Percentiles rank a stretch among this genome's conserved stretches.
Conservation (phyloP, 2,797 vertebrate genomes). For the Cossypha niveicapilla region DNA sequence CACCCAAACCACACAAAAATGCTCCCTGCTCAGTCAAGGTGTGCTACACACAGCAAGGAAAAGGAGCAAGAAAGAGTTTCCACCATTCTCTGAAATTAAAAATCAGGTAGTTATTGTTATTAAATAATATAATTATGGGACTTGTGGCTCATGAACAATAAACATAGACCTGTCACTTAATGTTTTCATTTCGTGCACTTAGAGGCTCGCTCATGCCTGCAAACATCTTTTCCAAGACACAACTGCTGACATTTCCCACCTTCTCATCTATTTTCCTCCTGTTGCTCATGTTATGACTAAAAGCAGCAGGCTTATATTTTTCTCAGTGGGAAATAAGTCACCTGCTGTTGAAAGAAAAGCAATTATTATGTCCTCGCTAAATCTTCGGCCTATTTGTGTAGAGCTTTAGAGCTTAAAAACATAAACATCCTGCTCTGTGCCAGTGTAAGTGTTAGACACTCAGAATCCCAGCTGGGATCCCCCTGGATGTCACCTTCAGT, state of each 20-base stretch:
- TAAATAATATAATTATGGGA: conserved; percentile 12
- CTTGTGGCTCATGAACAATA: conserved; percentile 32
- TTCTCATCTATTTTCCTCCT: conserved; percentile 56
- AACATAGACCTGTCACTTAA: conserved; percentile 44
- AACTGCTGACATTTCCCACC: conserved; percentile 68
- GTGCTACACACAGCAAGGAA: background rate
- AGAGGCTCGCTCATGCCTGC: conserved; percentile 19
- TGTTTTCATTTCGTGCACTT: conserved; percentile 41
- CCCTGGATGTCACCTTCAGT: conserved; percentile 63
- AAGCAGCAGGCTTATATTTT: conserved; percentile 46
- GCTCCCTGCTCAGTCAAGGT: background rate
- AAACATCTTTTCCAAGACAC: conserved; percentile 34
- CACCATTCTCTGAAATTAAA: background rate
- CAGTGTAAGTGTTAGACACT: conserved; percentile 55
- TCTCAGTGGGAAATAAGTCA: conserved; percentile 62
- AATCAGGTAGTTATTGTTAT: conserved; percentile 7
- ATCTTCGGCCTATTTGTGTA: conserved; percentile 51
- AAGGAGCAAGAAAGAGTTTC: background rate
- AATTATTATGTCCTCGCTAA: conserved; percentile 72
- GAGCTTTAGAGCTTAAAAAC: conserved; percentile 50
- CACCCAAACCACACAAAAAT: accelerated
- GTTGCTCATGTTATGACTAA: conserved; percentile 57
- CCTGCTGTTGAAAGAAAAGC: conserved; percentile 66
- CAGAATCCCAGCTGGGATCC: conserved; percentile 56
- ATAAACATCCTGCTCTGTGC: conserved; percentile 50